A percentile compares a stretch with the other conserved stretches of the same genome.
phyloP scores from a whole-genome alignment of 2,888 invertebrate species.

The Drosophila longiperda region DNA sequence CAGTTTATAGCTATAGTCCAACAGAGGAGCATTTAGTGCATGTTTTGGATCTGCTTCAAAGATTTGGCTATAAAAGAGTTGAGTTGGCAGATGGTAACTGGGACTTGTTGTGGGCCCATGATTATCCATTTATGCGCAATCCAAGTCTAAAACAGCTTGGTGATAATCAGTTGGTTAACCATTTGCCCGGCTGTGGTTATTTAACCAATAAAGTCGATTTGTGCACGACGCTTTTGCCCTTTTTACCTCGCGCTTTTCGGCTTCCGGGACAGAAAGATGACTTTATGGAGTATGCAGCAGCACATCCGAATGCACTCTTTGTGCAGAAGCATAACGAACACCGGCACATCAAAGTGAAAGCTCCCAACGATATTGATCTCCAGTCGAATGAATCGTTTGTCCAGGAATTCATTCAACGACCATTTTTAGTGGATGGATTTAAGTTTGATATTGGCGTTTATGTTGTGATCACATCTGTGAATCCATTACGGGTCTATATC shows the following conservation, averaged over 20 bases:
- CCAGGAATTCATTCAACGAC: slow-evolving; percentile 95
- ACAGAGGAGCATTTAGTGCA: slow-evolving; percentile 88
- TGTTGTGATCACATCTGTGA: slow-evolving; percentile 94
- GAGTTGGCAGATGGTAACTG: slow-evolving; percentile 87
- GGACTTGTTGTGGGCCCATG: slow-evolving; percentile 97
- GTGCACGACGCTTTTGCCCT: slow-evolving; percentile 91
- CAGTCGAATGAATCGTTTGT: slow-evolving; percentile 91
- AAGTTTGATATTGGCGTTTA: slow-evolving; percentile 99
- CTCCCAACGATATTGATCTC: slow-evolving; percentile 90
- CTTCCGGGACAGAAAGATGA: slow-evolving; percentile 91
- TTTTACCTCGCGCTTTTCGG: slow-evolving; percentile 95
- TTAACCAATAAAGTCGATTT: slow-evolving; percentile 96
- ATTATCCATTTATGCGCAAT: slow-evolving; percentile 91
- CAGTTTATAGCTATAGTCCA: slow-evolving; percentile 87
- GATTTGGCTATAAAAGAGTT: slow-evolving; percentile 90
- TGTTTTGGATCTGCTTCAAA: slow-evolving; percentile 91
- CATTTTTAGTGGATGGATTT: slow-evolving; percentile 95
- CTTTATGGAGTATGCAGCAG: slow-evolving; percentile 89
- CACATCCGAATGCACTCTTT: slow-evolving; percentile 90
- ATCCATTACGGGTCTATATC: slow-evolving; percentile 95
- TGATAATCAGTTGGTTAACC: slow-evolving; percentile 93
- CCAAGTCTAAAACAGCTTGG: slow-evolving; percentile 87
- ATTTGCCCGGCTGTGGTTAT: slow-evolving; percentile 96
- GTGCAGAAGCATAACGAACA: slow-evolving; percentile 97
- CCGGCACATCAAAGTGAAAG: slow-evolving; percentile 92